Evolutionary conservation across 2,113 vertebrate species (phyloP), one percentile per base, ranked within the genome.

Genomic region (Oncorhynchus nerka): DNA sequence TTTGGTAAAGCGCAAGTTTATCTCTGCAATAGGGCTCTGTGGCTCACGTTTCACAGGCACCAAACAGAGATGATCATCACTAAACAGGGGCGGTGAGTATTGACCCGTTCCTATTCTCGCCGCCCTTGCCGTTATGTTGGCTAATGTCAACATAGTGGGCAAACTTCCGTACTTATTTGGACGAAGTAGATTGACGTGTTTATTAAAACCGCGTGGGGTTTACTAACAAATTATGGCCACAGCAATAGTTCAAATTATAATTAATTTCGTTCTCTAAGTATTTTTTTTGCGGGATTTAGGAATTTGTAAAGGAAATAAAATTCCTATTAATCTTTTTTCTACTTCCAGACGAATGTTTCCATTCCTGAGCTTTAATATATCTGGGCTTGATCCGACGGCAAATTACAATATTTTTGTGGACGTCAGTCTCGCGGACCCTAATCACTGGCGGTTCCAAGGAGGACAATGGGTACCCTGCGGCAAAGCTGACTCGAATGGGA

Each of bases 381-480:
- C 94, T 85, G 95, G 95, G 75, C 92, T 96, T 82, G 94, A 96
- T 86, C 94, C 95, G 83, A 94, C 93, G 86, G 93, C 94, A 86
- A 94, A 95, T 88, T 96, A 96, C 87, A 96, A 95, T 90, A 93
- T 96, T 88, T 95, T 95, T 92, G 95, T 95, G 92, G 95, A 96
- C 91, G 94, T 95, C 84, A 95, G 95, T 91, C 90, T 96, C 90
- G 94, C 94, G 86, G 95, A 96, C 90, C 95, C 95, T 74, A 96
- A 95, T 91, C 95, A 95, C 92, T 96, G 95, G 95, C 92, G 95
- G 85, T 96, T 96, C 91, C 95, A 96, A 90, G 95, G 94, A 82
- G 95, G 95, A 86, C 96, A 96, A 89, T 96, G 95, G 95, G 93
- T 96, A 90, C 94, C 95, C 86, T 95, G 94, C 88, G 95, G 95